Evolutionary conservation across 2,888 invertebrate genomes (phyloP), one percentile per base, ranked within the genome.

Genomic region (Spilosoma lubricipeda): DNA sequence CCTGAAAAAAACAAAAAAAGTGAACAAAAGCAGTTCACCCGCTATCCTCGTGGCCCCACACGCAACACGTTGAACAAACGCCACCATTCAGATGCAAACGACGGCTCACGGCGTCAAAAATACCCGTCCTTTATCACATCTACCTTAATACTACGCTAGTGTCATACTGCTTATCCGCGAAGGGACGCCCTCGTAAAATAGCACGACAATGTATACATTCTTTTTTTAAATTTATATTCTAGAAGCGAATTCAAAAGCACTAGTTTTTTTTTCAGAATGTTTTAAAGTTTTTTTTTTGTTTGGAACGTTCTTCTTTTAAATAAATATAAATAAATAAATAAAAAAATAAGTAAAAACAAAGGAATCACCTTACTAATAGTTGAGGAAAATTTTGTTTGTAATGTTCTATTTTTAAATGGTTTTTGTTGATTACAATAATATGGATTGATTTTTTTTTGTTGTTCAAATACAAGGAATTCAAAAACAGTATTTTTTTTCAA

Each of bases 1-100:
- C 30, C 1, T n/a, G 3, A n/a, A 56, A 56, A 56, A n/a, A n/a
- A n/a, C n/a, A n/a, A n/a, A n/a, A n/a, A n/a, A n/a, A n/a, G n/a
- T n/a, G n/a, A n/a, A n/a, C n/a, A n/a, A n/a, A 66, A 36, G n/a
- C 39, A 36, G 39, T 20, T 23, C 8, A 67, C 1, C 9, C 56
- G 71, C 71, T 13, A 11, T 64, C 45, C 63, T 74, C n/a, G 13
- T 68, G 59, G 82, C 82, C 77, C 9, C 71, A 42, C 75, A 76
- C 63, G 39, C 18, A n/a, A 64, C 69, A 76, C 74, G 70, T 77
- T 72, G 73, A 74, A 78, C 68, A 73, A 80, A 81, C 78, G 73
- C 70, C 45, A 20, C 71, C 76, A 82, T 82, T 83, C 72, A 56
- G 70, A 82, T 82, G 82, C 82, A 83, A 82, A 82, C 82, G 82